Percentiles rank a stretch among this genome's conserved stretches.
These are phyloP conservation scores for Deroplatys truncata DNA, from an alignment of 2,888 invertebrate species.

Conservation along the genomic window DNA sequence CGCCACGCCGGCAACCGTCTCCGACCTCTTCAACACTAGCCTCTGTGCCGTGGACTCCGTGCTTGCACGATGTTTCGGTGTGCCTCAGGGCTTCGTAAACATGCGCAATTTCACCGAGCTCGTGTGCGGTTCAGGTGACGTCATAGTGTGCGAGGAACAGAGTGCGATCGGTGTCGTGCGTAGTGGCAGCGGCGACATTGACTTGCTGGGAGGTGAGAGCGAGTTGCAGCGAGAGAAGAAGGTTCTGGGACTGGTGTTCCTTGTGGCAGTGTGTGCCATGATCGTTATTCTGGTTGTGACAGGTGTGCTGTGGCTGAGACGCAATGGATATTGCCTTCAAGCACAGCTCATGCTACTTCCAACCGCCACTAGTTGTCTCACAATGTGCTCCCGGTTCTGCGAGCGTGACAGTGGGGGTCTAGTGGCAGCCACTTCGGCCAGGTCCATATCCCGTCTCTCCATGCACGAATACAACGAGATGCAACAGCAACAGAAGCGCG, in stretches of 20 bases:
- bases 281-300: conserved; percentile 53
- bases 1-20: conserved; percentile 37
- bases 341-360: conserved; percentile 39
- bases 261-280: conserved; percentile 51
- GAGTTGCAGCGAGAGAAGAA: conserved; percentile 35
- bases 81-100: conserved; percentile 58
- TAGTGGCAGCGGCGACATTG: neutral
- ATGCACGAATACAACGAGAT: conserved; percentile 61
- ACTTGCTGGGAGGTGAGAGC: neutral
- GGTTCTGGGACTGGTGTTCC: conserved; percentile 49
- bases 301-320: conserved; percentile 55
- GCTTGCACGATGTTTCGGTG: conserved; percentile 60
- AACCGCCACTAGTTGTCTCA: conserved; percentile 19
- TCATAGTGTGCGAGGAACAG: conserved; percentile 54
- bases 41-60: conserved; percentile 58
- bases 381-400: conserved; percentile 35
- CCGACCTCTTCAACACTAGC: conserved; percentile 46
- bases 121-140: conserved; percentile 52
- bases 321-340: conserved; percentile 53
- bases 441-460: conserved; percentile 57
- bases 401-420: conserved; percentile 32
- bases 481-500: conserved; percentile 41
- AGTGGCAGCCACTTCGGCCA: conserved; percentile 46
- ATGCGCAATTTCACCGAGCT: conserved; percentile 58
- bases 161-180: neutral